Base-by-base conservation (phyloP, 2,888 invertebrate species). In the Chamaedrilus cognettii region DNA sequence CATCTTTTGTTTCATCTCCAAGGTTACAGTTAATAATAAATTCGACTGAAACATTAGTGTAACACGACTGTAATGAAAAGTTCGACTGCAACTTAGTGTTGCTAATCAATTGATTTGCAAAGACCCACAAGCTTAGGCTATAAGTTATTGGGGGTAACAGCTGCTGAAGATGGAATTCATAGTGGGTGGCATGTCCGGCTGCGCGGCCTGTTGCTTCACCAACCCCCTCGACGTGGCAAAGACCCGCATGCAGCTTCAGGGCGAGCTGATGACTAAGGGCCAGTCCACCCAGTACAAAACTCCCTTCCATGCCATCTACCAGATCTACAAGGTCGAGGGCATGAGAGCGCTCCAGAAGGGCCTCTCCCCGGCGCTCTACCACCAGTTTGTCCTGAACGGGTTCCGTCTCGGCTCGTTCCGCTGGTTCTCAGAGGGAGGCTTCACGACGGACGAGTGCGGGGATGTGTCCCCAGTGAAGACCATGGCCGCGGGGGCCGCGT, bases 201-300 rank as follows among this genome's bases (percentile, higher is more conserved):
- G 91, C 79, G 90, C 91, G 31, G 94, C 94, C 0, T 91, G 92
- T 2, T 78, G 92, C 56, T 91, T 94, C 79, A 93, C 94, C 0
- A 96, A 96, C 82, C 95, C 95, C 0, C 87, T 94, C 75, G 94
- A 95, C 80, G 94, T 95, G 2, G 88, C 94, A 19, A 96, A 96
- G 84, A 94, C 92, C 0, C 87, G 95, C 23, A 88, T 95, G 77
- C 95, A 96, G 80, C 86, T 96, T 23, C 95, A 96, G 74, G 86
- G 86, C 3, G 86, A 95, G 83, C 80, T 95, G 31, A 87, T 88
- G 68, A 88, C 89, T 0, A 87, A 87, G 52, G 93, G 93, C 0
- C 85, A 89, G 0, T 92, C 94, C 78, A 74, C 77, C 1, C 77
- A 79, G 67, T 81, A 80, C 74, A 89, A 87, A 71, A 91, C 90